Conservation (phyloP, 1,140 invertebrate species). For the Diorhabda carinulata region DNA sequence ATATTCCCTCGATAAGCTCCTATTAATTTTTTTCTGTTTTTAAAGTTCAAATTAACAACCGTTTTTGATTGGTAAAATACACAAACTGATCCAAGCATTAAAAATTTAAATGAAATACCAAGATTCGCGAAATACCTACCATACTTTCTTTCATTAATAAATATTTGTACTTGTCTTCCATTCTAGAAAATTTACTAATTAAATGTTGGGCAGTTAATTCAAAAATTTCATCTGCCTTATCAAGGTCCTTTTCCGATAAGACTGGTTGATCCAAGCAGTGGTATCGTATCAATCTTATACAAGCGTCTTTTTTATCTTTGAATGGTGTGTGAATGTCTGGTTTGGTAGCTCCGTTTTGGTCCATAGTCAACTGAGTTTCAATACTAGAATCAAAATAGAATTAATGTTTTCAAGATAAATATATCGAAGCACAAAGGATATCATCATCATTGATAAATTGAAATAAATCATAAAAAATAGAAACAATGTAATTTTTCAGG, state of each 20-base stretch:
- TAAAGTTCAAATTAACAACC: no score
- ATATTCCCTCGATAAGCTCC: no score
- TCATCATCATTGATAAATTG: no score
- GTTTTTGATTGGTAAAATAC: no score
- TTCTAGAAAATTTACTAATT: slow-evolving; percentile 67
- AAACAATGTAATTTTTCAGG: no score
- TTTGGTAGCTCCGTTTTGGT: slow-evolving; percentile 72
- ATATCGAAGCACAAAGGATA: no score
- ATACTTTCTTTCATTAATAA: slow-evolving; percentile 80
- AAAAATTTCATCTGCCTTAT: slow-evolving; percentile 74
- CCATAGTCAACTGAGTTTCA: slow-evolving; percentile 71
- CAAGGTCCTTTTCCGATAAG: slow-evolving; percentile 61
- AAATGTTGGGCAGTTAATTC: slow-evolving; percentile 69
- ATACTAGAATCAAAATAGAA: slow-evolving; percentile 49
- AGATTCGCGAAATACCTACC: slow-evolving; percentile 53
- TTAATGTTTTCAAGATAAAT: no score
- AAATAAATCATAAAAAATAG: no score
- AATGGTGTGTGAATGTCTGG: slow-evolving; percentile 78
- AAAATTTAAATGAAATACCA: neutral
- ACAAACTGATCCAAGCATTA: no score
- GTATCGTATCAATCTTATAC: slow-evolving; percentile 74
- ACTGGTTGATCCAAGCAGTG: slow-evolving; percentile 75
- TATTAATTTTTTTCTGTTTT: no score
- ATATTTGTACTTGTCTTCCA: slow-evolving; percentile 76
- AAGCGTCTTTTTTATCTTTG: slow-evolving; percentile 68